These are phyloP conservation scores for Drosophila ananassae DNA, from an alignment of 1,140 invertebrate species.

Conservation along the genomic window DNA sequence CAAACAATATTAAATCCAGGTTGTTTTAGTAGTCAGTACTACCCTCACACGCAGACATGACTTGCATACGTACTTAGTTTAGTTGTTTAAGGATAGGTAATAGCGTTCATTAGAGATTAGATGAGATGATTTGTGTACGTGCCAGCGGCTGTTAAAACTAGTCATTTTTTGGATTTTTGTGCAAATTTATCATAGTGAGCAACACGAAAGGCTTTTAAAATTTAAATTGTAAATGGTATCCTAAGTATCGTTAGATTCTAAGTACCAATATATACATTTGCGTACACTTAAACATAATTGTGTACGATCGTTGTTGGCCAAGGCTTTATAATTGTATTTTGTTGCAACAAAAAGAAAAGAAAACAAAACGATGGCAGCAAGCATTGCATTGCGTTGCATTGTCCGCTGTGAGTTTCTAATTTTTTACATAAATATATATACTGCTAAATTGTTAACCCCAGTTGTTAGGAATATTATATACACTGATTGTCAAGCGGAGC, in stretches of 20 bases:
- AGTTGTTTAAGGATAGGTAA: slow-evolving; percentile 50
- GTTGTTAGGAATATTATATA: slow-evolving; percentile 55
- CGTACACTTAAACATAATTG: slow-evolving; percentile 21
- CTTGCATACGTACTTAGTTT: slow-evolving; percentile 59
- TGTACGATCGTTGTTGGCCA: slow-evolving; percentile 36
- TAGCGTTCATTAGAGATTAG: slow-evolving; percentile 18
- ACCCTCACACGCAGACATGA: slow-evolving; percentile 27
- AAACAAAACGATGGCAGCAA: slow-evolving; percentile 7
- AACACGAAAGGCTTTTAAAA: slow-evolving; percentile 68
- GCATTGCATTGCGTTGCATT: slow-evolving; percentile 44
- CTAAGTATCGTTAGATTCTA: too few species aligned
- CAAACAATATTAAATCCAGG: slow-evolving; percentile 58
- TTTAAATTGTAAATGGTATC: slow-evolving; percentile 31
- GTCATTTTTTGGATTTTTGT: slow-evolving; percentile 59
- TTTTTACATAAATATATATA: slow-evolving; percentile 60
- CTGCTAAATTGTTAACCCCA: slow-evolving; percentile 67
- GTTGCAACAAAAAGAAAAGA: slow-evolving; percentile 21
- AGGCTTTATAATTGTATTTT: slow-evolving; percentile 44
- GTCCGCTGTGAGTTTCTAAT: slow-evolving; percentile 47
- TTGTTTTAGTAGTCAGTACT: slow-evolving; percentile 56
- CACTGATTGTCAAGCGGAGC: slow-evolving; percentile 22
- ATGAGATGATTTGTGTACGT: slow-evolving; percentile 38
- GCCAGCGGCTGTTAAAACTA: slow-evolving; percentile 69
- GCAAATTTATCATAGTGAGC: slow-evolving; percentile 46
- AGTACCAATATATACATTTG: slow-evolving; percentile 39